phyloP scores from a whole-genome alignment of 92 coral and sea anemone species.

The Pocillopora meandrina region DNA sequence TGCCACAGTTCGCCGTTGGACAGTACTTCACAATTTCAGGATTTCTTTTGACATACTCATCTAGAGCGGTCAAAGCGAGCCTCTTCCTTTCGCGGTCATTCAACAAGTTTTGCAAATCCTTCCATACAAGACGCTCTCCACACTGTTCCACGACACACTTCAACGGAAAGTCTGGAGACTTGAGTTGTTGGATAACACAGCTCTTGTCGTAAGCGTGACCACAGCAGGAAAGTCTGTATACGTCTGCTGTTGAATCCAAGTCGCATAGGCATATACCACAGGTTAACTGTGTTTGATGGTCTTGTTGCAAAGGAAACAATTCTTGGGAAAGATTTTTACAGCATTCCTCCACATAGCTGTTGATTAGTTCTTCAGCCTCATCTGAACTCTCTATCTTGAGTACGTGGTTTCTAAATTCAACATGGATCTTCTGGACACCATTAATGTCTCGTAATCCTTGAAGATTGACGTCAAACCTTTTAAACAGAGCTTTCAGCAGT shows the following conservation, averaged over 20 bases:
- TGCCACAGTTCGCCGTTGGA: conserved; percentile 86
- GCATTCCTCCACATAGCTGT: conserved; percentile 37
- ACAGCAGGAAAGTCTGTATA: conserved; percentile 77
- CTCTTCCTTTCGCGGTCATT: conserved; percentile 42
- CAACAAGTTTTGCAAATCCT: conserved; percentile 63
- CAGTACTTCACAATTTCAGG: conserved; percentile 70
- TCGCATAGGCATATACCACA: conserved; percentile 84
- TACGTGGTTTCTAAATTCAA: conserved; percentile 44
- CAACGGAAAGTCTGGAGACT: conserved; percentile 74
- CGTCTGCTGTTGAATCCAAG: conserved; percentile 47
- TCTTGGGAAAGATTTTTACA: conserved; percentile 31
- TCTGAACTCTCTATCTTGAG: conserved; percentile 49
- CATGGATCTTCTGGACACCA: conserved; percentile 44
- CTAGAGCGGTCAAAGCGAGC: conserved; percentile 47
- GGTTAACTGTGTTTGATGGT: conserved; percentile 5
- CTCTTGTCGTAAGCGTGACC: conserved; percentile 82
- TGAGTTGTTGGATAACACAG: conserved; percentile 65
- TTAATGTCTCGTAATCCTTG: conserved; percentile 38
- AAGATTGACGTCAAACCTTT: conserved; percentile 43
- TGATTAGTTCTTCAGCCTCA: conserved; percentile 49
- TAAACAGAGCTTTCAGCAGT: conserved; percentile 49
- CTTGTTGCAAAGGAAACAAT: background rate
- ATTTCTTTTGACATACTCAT: conserved; percentile 54
- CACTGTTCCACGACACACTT: conserved; percentile 74
- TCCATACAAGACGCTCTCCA: conserved; percentile 50